Percentiles rank a stretch among this genome's conserved stretches.
Conservation (phyloP, 1,140 invertebrate species). For the Armadillidium nasatum region DNA sequence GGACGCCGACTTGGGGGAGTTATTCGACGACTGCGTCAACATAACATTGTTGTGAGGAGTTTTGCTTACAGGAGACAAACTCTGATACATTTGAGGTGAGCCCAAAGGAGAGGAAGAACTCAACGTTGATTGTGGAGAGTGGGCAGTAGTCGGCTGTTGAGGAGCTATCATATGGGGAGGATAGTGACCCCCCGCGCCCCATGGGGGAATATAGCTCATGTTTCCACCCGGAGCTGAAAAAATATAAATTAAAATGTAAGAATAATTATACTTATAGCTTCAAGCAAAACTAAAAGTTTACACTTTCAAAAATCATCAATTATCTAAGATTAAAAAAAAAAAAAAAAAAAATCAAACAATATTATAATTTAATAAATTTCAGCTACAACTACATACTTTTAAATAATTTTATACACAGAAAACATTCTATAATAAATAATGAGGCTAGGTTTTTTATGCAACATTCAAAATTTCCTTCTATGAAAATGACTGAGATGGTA, state of each 20-base stretch:
- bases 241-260: not conserved
- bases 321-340: no score
- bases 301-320: no score
- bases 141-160: conserved; percentile 25
- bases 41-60: not conserved
- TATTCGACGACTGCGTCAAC: not conserved
- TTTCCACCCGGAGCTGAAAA: conserved; percentile 32
- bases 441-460: no score
- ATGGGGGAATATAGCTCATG: conserved; percentile 44
- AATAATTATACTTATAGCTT: no score
- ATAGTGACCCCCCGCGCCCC: conserved; percentile 39
- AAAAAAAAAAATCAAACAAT: no score
- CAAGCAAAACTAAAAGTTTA: no score
- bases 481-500: no score
- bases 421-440: no score
- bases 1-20: not conserved
- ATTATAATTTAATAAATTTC: no score
- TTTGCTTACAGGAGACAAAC: conserved; percentile 19
- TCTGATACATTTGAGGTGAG: conserved; percentile 22
- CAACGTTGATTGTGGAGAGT: conserved; percentile 21
- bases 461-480: no score
- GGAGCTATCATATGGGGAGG: conserved; percentile 41
- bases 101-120: conserved; percentile 26
- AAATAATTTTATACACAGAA: no score
- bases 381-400: no score